Evolutionary conservation across 2,113 vertebrate species (phyloP), one percentile per base, ranked within the genome.

Genomic region (Balaeniceps rex): DNA sequence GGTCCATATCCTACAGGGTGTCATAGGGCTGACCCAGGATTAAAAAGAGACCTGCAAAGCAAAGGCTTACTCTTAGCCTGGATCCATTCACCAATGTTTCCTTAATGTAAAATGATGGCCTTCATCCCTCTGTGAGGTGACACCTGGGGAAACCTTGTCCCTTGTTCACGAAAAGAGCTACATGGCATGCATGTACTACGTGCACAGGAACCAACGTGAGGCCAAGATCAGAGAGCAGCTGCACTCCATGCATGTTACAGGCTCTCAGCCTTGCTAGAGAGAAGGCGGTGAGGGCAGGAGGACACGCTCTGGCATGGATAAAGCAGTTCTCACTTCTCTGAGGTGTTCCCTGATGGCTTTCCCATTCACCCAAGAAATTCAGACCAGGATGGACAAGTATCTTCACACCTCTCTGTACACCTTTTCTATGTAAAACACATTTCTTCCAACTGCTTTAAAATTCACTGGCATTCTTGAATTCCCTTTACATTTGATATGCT

Each of bases 221-320:
- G 23, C 14, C n/a, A 55, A 4, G 11, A 28, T 55, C 16, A 49
- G 23, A 90, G 36, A 58, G 33, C 36, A 70, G 51, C 46, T 44
- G 17, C 36, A 33, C 10, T 46, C 12, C 33, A 14, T 26, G 10
- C 16, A 26, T 34, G 10, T 47, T 40, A 66, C n/a, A n/a, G n/a
- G n/a, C n/a, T n/a, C n/a, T n/a, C 25, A 60, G 22, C 19, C 16
- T 42, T 78, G 23, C 23, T 68, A 55, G n/a, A 61, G 17, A 68
- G 54, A 55, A 79, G 40, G 46, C 31, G 42, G 5, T 21, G n/a
- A 80, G n/a, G 21, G 54, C 31, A 54, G 54, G 54, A 65, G 44
- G n/a, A 66, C 24, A 44, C 1, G 1, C 9, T 44, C 14, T 1
- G 1, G 12, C 10, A 31, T 19, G 34, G 34, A 42, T 14, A 78